Evolutionary conservation across 2,797 vertebrate species (phyloP).

Genomic region (Danionella dracula): DNA sequence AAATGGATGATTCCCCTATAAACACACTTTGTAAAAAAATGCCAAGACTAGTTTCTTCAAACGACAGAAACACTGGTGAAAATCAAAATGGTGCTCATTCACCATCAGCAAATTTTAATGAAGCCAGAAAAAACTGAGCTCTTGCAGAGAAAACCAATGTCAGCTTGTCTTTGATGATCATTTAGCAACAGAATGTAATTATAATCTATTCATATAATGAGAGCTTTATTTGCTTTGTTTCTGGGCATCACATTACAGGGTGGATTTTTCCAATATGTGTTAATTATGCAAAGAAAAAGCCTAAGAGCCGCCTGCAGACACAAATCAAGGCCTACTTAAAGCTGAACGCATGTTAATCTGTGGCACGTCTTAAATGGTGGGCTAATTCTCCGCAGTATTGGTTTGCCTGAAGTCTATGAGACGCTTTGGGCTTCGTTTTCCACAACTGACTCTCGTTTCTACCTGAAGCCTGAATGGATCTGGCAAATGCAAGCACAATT

Average conservation of each 20-base stretch:
- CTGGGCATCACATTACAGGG: conserved; percentile 40
- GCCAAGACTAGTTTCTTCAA: background rate
- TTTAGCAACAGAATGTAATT: conserved; percentile 41
- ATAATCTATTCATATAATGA: conserved; percentile 49
- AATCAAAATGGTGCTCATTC: conserved; percentile 4
- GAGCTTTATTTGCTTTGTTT: conserved; percentile 51
- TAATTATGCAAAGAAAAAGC: conserved; percentile 54
- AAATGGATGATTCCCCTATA: background rate
- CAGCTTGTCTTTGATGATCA: conserved; percentile 29
- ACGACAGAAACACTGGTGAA: conserved; percentile 7
- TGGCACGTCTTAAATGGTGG: conserved; percentile 33
- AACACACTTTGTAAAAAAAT: conserved; percentile 3
- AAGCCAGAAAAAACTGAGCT: background rate
- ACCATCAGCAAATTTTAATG: background rate
- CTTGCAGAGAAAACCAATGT: background rate
- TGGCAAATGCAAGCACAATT: conserved; percentile 46
- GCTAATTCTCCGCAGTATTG: conserved; percentile 27
- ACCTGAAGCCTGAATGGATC: conserved; percentile 25
- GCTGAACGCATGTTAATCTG: conserved; percentile 52
- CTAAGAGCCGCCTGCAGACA: conserved; percentile 45
- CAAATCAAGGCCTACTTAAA: conserved; percentile 50
- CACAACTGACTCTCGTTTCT: conserved; percentile 44
- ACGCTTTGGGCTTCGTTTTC: conserved; percentile 29
- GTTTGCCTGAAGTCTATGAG: conserved; percentile 23
- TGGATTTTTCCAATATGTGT: conserved; percentile 45